These are phyloP conservation scores for Campoletis raptor DNA, from an alignment of 2,888 invertebrate genomes.

Conservation along the genomic window DNA sequence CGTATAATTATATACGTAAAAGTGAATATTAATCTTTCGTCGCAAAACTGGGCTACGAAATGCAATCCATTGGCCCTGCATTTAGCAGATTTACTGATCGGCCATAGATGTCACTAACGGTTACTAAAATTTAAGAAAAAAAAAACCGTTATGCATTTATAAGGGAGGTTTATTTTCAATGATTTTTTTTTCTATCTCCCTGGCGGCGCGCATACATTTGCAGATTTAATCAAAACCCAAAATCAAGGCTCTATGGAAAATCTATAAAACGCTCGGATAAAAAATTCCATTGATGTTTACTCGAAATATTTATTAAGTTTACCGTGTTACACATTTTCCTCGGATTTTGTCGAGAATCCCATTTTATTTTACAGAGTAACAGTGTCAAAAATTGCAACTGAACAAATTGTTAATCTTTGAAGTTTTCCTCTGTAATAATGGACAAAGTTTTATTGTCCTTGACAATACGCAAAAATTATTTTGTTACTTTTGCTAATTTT, in stretches of 20 bases:
- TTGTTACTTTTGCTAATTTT: too few relatives aligned
- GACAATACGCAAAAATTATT: too few relatives aligned
- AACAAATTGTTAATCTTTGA: too few relatives aligned
- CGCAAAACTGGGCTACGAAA: neutral
- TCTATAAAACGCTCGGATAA: neutral
- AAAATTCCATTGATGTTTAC: neutral
- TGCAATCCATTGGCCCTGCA: neutral
- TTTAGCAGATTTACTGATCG: constrained; percentile 1
- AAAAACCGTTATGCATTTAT: neutral
- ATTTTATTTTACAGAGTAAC: too few relatives aligned
- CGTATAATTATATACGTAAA: constrained; percentile 2
- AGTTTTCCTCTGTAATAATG: too few relatives aligned
- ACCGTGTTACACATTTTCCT: neutral
- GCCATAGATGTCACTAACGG: constrained; percentile 10
- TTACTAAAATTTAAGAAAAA: constrained; percentile 1
- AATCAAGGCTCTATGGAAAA: constrained; percentile 2
- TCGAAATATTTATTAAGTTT: neutral
- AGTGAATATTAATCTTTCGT: constrained; percentile 5
- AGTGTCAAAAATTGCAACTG: too few relatives aligned
- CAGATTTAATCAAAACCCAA: neutral
- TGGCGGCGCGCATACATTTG: neutral
- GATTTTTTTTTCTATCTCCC: neutral
- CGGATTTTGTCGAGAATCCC: neutral
- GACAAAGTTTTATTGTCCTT: too few relatives aligned
- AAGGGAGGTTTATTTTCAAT: neutral